Base-by-base conservation (phyloP, 1,140 invertebrate species). In the Drosophila miranda region DNA sequence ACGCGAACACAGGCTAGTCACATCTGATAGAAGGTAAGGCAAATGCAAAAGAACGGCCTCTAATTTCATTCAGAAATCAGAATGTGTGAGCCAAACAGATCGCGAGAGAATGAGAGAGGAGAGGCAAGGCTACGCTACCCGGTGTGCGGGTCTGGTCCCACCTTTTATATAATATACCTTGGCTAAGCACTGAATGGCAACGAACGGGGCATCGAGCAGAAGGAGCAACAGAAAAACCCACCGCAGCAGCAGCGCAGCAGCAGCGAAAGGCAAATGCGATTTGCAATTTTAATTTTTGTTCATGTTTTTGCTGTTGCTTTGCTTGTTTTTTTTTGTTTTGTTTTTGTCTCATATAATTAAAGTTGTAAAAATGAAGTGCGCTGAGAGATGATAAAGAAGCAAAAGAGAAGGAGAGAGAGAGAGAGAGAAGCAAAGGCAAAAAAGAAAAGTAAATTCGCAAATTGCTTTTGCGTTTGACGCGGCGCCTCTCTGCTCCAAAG, bases 231-330 rank as follows among this genome's bases (percentile, higher is more conserved):
- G 34, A 38, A 38, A 38, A 38, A 38, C 11, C 11, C 11, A 38
- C 34, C 34, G 52, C 51, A 51, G 43, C 54, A 26, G 23, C 38
- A 44, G 49, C 75, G 43, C 54, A 26, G 23, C 38, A 44, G 49
- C 75, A 23, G 54, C 64, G 42, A 56, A 69, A 73, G 52, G 66
- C 62, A 53, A 63, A 61, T 54, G 54, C 74, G 71, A 81, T 86
- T 86, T 86, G 81, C 81, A 86, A 87, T 86, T 86, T 81, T 74
- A 86, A 86, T 84, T 86, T 73, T 77, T 52, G 42, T 62, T 58
- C 34, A 45, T 46, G 52, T 50, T 42, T n/a, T 55, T 46, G 23
- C 23, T 70, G 52, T 66, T 34, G 23, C 16, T 16, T 34, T 56
- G 30, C 38, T 28, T 28, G 42, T 9, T 53, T 46, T 30, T 48